Conservation (phyloP, 2,888 invertebrate species). For the Cybosia mesomella region DNA sequence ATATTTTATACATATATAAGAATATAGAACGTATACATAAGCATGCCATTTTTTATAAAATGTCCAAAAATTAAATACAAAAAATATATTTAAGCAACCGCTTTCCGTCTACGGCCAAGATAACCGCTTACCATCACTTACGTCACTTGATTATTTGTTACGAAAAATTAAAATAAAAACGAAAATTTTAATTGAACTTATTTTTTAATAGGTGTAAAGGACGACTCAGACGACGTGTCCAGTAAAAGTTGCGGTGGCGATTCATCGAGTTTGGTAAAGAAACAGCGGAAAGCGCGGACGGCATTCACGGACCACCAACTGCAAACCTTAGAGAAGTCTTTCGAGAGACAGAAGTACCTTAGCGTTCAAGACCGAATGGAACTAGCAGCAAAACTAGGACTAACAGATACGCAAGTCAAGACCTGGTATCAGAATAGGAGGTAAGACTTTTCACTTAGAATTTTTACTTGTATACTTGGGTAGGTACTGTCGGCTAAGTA, state of each 20-base stretch:
- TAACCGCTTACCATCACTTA: no score
- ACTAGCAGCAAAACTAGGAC: slow-evolving; percentile 96
- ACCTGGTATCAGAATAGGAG: slow-evolving; percentile 99
- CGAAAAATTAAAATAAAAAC: not conserved
- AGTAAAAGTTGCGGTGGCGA: slow-evolving; percentile 84
- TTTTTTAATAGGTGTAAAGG: slow-evolving; percentile 91
- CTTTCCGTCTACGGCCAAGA: no score
- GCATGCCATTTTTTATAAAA: no score
- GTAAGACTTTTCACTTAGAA: slow-evolving; percentile 85
- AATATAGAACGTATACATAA: no score
- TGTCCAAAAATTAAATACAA: no score
- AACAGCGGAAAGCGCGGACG: slow-evolving; percentile 98
- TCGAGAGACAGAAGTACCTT: slow-evolving; percentile 98
- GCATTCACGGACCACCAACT: slow-evolving; percentile 99
- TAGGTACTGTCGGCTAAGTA: not conserved
- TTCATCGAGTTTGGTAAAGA: slow-evolving; percentile 90
- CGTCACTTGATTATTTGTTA: no score
- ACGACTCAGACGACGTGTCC: slow-evolving; percentile 92
- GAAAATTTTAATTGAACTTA: not conserved
- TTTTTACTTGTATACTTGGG: not conserved
- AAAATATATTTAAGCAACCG: no score
- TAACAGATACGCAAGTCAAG: slow-evolving; percentile 99
- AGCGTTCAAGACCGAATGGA: slow-evolving; percentile 99
- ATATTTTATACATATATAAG: no score
- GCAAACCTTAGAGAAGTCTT: slow-evolving; percentile 98